Base-by-base conservation (phyloP, 2,888 invertebrate species). In the Argyresthia albistria region DNA sequence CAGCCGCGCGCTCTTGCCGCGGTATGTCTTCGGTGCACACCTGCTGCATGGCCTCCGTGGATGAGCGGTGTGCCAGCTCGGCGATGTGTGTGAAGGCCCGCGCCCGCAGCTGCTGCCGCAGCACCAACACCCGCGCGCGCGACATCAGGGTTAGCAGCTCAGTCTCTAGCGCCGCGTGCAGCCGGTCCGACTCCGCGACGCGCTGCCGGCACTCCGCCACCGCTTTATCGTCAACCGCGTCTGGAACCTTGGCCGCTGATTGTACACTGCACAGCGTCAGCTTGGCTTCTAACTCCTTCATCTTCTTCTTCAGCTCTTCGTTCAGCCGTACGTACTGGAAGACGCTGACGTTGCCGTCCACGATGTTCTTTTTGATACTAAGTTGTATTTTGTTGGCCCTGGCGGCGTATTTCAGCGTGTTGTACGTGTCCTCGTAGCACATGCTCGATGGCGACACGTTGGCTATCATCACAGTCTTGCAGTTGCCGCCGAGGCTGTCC, bases 391-490 rank as follows among this genome's bases (percentile, higher is more conserved):
- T n/a, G n/a, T n/a, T n/a, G n/a, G n/a, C n/a, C n/a, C n/a, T n/a
- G n/a, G n/a, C n/a, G n/a, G n/a, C n/a, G 68, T 95, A 96, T 60
- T 95, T 95, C 1, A 98, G 75, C 0, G 97, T 98, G 62, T 97
- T 98, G 71, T 97, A 96, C 0, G 97, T 97, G 66, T 98, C 97
- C 65, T 97, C 97, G 66, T 93, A 97, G 10, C 92, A 76, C 7
- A 90, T 60, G 35, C 90, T 91, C 0, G 95, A 92, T 0, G 96
- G 95, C 0, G 96, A 95, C 0, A 97, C 89, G 64, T 97, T 97
- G 1, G 97, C 97, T 37, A 97, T 96, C 97, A 97, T 97, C 0
- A 97, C 91, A 0, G 97, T 97, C 61, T 93, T 93, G 69, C 97
- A 97, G 74, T 97, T 97, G 0, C 97, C 97, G 1, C 97, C 97